Conservation (phyloP, 2,113 vertebrate species). For the Isurus oxyrinchus region DNA sequence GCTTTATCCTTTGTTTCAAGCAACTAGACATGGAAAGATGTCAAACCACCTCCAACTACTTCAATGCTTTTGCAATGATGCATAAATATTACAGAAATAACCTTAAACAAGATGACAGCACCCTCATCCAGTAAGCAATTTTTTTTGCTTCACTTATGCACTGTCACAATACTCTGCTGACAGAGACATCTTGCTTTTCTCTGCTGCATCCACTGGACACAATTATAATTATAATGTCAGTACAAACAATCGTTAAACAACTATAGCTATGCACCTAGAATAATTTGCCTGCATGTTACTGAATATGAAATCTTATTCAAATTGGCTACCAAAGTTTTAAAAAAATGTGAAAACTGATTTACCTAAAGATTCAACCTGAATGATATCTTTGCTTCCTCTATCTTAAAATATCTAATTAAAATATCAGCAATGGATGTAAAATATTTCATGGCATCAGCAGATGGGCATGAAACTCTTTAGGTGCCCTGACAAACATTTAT, state of each 20-base stretch:
- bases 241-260: neutral
- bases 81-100: neutral
- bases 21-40: neutral
- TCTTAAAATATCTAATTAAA: neutral
- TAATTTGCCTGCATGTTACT: neutral
- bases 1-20: neutral
- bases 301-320: neutral
- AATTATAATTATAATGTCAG: neutral
- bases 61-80: neutral
- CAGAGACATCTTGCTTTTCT: neutral
- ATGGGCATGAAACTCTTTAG: neutral
- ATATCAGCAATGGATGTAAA: neutral
- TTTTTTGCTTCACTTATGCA: neutral
- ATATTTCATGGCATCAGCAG: neutral
- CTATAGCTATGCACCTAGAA: neutral
- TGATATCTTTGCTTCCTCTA: neutral
- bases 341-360: neutral
- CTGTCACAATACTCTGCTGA: neutral
- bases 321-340: neutral
- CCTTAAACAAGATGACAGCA: neutral
- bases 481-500: neutral
- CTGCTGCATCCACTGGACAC: neutral
- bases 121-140: neutral
- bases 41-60: neutral
- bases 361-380: neutral